Base-by-base conservation (phyloP, 2,113 vertebrate species). In the Sarotherodon lohbergeri region DNA sequence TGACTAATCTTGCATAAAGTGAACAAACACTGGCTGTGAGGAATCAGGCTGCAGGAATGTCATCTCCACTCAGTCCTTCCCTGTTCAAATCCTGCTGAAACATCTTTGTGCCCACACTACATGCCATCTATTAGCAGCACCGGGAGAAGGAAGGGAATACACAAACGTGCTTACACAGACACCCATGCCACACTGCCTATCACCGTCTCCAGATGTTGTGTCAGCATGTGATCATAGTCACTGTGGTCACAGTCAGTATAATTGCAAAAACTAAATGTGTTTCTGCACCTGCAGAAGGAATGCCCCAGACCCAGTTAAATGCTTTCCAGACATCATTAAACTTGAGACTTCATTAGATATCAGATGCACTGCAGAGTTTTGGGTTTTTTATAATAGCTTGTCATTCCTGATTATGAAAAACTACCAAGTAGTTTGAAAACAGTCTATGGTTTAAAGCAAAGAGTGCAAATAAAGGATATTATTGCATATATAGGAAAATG, bases 131-230 rank as follows among this genome's bases (percentile, higher is more conserved):
- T 63, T 83, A 81, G 59, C 46, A 71, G 46, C 46, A 55, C 79
- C 27, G 39, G 34, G 71, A 84, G 54, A 55, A 27, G n/a, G 27
- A 86, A 34, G 9, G 56, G 29, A 82, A 24, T 13, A 8, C 48
- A 9, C 27, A 50, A 29, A 85, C 61, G 24, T 61, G 55, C 78
- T 50, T 82, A 24, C 52, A 84, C 59, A 32, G 24, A 71, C 80
- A 55, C 34, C 79, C 61, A 32, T 81, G 84, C 76, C 27, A 54
- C 50, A 12, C 50, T 78, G 54, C 52, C 73, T 82, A 34, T 88
- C 83, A 61, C 83, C 1, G 43, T 78, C 63, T 80, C 87, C 90
- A 93, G 86, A 88, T 92, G 90, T 90, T 85, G 17, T 82, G 63
- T 90, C 82, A 89, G 81, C 87, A 85, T 89, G 91, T 84, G 86